Base-by-base conservation (phyloP, 2,888 invertebrate genomes). In the Conchocele bisecta region DNA sequence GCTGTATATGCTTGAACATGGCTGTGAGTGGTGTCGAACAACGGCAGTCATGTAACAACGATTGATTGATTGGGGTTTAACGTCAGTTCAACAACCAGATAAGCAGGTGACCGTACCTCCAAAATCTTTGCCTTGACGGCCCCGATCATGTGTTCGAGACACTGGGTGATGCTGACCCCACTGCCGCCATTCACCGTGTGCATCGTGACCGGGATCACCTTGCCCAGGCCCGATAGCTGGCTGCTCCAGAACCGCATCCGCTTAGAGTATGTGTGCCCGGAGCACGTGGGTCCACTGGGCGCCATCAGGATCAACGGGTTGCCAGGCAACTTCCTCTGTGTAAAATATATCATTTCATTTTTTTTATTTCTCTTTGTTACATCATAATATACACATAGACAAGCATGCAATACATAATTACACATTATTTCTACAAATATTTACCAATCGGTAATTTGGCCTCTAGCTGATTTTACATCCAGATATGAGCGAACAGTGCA, bases 231-330 rank as follows among this genome's bases (percentile, higher is more conserved):
- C 15, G 94, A 93, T 65, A 96, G 91, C 72, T 94, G 93, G 50
- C 93, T 92, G 82, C 94, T 93, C 95, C 95, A 96, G 85, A 95
- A 94, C 77, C 94, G 93, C 78, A 94, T 92, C 48, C 95, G 92
- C 61, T 93, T 93, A 15, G 87, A 82, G 58, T 79, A 75, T 44
- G 74, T 65, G 29, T 63, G 58, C 26, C 80, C 73, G 9, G 80
- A 70, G 51, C 85, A 85, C 13, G 87, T 84, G 0, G 91, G 91
- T 9, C 90, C 90, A 80, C 86, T 88, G 3, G 92, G 91, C 15
- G 89, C 90, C 4, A 92, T 80, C 54, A 91, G 67, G 17, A 91
- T 82, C 26, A 90, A 74, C 4, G 91, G 91, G 89, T 94, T 94
- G 20, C 94, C 94, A 0, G 95, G 94, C 28, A 96, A 89, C 88